Base-by-base conservation (phyloP, 2,888 invertebrate genomes). In the Atethmia centrago region DNA sequence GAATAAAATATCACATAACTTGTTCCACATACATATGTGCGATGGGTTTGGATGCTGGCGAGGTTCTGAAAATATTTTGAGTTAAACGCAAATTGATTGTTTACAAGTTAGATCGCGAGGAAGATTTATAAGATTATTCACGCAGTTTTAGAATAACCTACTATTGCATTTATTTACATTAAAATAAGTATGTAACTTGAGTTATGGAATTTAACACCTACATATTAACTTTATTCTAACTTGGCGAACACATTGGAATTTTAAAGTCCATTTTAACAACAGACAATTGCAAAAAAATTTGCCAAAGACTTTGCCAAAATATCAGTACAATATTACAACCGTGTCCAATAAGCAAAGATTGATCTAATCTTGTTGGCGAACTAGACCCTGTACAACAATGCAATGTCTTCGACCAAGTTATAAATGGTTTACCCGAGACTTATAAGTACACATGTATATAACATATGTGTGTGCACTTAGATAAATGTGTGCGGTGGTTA, bases 401-500 rank as follows among this genome's bases (percentile, higher is more conserved):
- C 73, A 79, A 83, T 59, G 62, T 83, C 80, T 84, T 84, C 61
- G 42, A 71, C 53, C 49, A 71, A 84, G 76, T 82, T 84, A 80
- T 84, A 80, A 79, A 81, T 84, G 69, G 78, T 71, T 84, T 84
- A 76, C 70, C 47, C 75, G 51, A 55, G 82, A 77, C 76, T 56
- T 83, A 83, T 71, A 80, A 58, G 53, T 63, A 71, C 45, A 71
- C 56, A 74, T 70, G 59, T 47, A 74, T 63, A 51, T 40, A 55
- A 71, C 69, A 74, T 69, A 55, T 63, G 63, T 73, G 71, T 77
- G 77, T 74, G 67, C 56, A 67, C 70, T 62, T 68, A 82, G 84
- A 87, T 82, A 83, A 87, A 86, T 87, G 85, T 86, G 77, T 74
- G 85, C 78, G 86, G 87, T 90, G 74, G 81, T 88, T 85, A 84